Evolutionary conservation across 2,113 vertebrate species (phyloP).

Genomic region (Arizona elegans): DNA sequence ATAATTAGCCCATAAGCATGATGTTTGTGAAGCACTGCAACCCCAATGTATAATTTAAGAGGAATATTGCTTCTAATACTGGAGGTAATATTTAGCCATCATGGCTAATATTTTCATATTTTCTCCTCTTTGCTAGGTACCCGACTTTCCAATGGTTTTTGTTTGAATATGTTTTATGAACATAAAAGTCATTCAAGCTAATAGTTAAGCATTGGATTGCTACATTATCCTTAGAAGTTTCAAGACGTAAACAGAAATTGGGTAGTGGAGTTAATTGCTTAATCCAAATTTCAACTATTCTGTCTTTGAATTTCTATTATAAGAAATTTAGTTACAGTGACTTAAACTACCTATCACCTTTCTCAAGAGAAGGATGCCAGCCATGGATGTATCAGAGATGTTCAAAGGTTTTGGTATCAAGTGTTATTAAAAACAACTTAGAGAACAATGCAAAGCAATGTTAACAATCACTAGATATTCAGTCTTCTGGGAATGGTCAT

Average conservation of each 20-base stretch:
- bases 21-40: background rate
- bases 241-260: background rate
- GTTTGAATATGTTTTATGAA: background rate
- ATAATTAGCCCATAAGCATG: background rate
- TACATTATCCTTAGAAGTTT: background rate
- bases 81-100: background rate
- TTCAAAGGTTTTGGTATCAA: background rate
- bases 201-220: background rate
- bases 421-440: background rate
- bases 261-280: background rate
- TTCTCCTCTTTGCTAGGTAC: background rate
- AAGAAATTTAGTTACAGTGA: background rate
- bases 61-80: background rate
- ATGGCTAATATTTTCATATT: background rate
- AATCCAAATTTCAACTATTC: background rate
- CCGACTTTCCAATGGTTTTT: background rate
- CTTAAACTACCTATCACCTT: background rate
- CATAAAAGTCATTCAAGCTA: background rate
- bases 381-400: background rate
- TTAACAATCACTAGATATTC: background rate
- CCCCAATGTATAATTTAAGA: background rate
- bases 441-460: background rate
- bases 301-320: background rate
- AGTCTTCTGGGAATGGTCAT: background rate
- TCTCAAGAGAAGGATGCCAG: background rate